Conservation (phyloP, 1,140 invertebrate genomes). For the Andrena cerasifolii region DNA sequence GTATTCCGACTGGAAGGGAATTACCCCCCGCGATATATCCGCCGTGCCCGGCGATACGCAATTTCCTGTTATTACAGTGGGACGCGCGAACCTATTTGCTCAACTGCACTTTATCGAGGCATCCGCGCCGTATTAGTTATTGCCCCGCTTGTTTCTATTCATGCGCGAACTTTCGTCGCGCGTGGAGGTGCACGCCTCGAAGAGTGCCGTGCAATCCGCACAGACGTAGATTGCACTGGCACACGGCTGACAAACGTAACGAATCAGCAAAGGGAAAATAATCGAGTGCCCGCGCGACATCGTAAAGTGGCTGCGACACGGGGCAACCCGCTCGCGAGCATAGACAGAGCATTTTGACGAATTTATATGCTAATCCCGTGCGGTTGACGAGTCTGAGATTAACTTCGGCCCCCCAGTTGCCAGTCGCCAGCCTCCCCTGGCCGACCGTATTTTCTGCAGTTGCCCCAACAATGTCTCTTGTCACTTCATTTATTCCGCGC, state of each 20-base stretch:
- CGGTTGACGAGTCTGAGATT: slow-evolving; percentile 59
- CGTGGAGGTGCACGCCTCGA: too few relatives aligned
- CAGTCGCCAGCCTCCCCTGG: slow-evolving; percentile 15
- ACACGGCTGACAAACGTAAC: slow-evolving; percentile 12
- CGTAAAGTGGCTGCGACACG: slow-evolving; percentile 48
- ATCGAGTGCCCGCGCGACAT: slow-evolving; percentile 19
- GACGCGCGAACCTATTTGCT: not conserved
- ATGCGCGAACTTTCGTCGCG: slow-evolving; percentile 7
- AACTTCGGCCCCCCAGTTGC: slow-evolving; percentile 63
- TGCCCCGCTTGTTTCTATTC: slow-evolving; percentile 19
- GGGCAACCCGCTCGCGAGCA: not conserved
- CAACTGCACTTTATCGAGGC: not conserved
- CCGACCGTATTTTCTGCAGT: slow-evolving; percentile 7
- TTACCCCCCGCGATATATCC: too few relatives aligned
- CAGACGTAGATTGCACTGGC: not conserved
- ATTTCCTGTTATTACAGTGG: not conserved
- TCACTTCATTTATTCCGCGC: slow-evolving; percentile 41
- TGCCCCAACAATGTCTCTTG: slow-evolving; percentile 44
- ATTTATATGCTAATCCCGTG: slow-evolving; percentile 67
- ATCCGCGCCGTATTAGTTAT: not conserved
- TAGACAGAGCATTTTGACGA: slow-evolving; percentile 57
- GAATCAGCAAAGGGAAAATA: slow-evolving; percentile 34
- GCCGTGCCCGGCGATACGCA: not conserved
- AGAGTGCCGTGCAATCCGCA: not conserved
- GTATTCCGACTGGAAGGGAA: not conserved